Evolutionary conservation across 2,797 vertebrate species (phyloP).

Genomic region (Macroramphosus scolopax): DNA sequence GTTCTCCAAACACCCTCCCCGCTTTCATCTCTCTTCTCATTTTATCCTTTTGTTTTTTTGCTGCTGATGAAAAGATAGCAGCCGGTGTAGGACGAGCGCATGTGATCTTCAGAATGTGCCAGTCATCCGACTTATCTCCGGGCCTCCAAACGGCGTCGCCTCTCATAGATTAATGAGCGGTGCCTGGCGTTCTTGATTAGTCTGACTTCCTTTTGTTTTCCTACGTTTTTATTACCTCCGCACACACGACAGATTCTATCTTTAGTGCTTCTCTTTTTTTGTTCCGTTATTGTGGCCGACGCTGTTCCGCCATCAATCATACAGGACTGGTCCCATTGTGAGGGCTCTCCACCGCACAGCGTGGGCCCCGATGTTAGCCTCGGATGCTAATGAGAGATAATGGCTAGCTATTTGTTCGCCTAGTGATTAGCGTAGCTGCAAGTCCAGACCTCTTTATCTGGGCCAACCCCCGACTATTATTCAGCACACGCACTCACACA

Average conservation of each 20-base stretch:
- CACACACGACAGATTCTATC: constrained; percentile 53
- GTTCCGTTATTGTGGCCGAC: constrained; percentile 50
- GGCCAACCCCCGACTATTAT: constrained; percentile 49
- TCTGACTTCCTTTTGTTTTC: constrained; percentile 62
- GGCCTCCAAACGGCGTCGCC: constrained; percentile 31
- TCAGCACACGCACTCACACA: constrained; percentile 13
- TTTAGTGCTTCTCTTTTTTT: constrained; percentile 39
- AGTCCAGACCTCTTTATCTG: constrained; percentile 64
- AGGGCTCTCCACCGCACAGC: constrained; percentile 55
- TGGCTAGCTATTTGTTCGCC: constrained; percentile 66
- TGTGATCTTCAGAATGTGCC: constrained; percentile 31
- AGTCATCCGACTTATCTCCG: constrained; percentile 57
- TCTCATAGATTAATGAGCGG: constrained; percentile 67
- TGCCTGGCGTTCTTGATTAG: constrained; percentile 66
- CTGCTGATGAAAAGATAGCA: constrained; percentile 54
- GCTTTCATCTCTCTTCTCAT: constrained; percentile 47
- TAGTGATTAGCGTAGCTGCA: constrained; percentile 49
- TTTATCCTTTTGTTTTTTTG: constrained; percentile 51
- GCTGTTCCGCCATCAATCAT: constrained; percentile 70
- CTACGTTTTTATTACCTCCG: constrained; percentile 59
- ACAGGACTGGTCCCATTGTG: constrained; percentile 61
- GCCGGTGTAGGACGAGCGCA: constrained; percentile 28
- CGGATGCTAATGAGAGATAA: constrained; percentile 79
- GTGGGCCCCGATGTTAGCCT: constrained; percentile 63
- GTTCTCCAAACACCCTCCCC: constrained; percentile 13